phyloP scores from a whole-genome alignment of 2,113 vertebrate species.

The Campylorhamphus procurvoides region DNA sequence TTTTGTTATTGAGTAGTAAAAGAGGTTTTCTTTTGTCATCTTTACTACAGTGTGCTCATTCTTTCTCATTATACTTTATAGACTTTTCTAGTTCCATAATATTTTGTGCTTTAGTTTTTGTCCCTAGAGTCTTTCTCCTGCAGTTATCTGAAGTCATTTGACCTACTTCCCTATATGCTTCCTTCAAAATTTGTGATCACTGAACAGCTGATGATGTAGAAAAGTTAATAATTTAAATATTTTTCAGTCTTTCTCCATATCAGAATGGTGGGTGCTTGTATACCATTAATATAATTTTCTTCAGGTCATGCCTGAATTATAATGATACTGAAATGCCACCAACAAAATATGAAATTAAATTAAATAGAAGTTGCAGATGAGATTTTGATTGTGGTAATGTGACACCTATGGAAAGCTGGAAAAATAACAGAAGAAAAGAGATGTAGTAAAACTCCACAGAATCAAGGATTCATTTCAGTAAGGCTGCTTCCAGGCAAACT shows the following conservation, averaged over 20 bases:
- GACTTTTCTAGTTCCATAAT: neutral
- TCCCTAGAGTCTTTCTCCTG: neutral
- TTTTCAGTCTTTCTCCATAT: neutral
- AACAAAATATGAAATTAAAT: neutral
- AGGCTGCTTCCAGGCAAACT: neutral
- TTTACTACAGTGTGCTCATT: neutral
- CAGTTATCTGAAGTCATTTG: slow-evolving; percentile 4
- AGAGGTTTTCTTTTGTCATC: neutral
- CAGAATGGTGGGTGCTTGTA: neutral
- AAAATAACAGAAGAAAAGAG: neutral
- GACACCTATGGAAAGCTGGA: neutral
- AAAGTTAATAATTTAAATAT: neutral
- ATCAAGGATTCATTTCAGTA: neutral
- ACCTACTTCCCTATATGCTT: neutral
- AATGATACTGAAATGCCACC: neutral
- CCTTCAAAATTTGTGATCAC: neutral
- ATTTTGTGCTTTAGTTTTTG: neutral
- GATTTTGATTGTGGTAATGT: neutral
- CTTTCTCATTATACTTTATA: neutral
- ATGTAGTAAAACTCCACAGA: neutral
- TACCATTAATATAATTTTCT: neutral
- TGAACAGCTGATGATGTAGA: neutral
- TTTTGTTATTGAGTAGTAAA: neutral
- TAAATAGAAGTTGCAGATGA: neutral
- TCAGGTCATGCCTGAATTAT: neutral